phyloP scores from a whole-genome alignment of 2,113 vertebrate species.

The Benitochromis conjunctus region DNA sequence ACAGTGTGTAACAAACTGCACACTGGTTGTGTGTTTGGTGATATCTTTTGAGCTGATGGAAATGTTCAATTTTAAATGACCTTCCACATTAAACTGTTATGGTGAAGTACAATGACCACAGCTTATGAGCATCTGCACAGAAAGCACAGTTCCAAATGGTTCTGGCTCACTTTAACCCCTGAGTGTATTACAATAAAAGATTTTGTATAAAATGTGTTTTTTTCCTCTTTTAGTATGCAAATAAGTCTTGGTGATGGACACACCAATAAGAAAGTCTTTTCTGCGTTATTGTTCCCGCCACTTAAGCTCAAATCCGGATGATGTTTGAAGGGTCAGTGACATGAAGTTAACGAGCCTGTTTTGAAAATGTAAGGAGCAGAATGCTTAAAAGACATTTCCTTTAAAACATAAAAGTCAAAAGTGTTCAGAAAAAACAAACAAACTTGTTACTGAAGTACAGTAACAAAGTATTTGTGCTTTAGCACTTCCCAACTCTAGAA shows the following conservation, averaged over 20 bases:
- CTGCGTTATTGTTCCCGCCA: not conserved
- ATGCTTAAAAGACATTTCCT: not conserved
- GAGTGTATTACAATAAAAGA: not conserved
- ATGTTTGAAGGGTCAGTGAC: fast-evolving
- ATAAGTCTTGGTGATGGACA: not conserved
- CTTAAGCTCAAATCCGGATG: not conserved
- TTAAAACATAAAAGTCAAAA: not conserved
- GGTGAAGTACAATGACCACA: not conserved
- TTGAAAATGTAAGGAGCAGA: not conserved
- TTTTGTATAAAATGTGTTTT: not conserved
- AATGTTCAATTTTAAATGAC: not conserved
- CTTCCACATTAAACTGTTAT: not conserved
- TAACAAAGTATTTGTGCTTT: too few species aligned
- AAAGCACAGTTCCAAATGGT: not conserved
- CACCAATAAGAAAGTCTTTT: not conserved
- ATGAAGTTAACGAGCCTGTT: not conserved
- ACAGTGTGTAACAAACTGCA: not conserved
- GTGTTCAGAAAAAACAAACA: not conserved
- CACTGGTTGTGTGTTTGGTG: not conserved
- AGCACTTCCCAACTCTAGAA: too few species aligned
- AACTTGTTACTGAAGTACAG: not conserved
- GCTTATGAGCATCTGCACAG: not conserved
- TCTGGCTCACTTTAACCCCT: not conserved
- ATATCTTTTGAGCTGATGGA: not conserved
- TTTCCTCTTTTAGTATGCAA: not conserved